Base-by-base conservation (phyloP, 1,140 invertebrate genomes). In the Drosophila guanche region DNA sequence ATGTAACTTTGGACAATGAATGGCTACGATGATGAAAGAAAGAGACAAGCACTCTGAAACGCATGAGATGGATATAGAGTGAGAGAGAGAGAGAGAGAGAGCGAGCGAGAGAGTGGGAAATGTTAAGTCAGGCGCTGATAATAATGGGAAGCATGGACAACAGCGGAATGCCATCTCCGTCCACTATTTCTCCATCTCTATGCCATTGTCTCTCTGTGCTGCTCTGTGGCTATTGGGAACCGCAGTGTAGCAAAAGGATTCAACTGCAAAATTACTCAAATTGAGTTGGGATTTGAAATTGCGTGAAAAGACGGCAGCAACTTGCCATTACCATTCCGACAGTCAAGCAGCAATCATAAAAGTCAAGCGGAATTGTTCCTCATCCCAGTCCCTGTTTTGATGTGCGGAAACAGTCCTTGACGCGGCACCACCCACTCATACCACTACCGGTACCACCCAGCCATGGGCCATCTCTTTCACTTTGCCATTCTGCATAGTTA, bases 251-350 rank as follows among this genome's bases (percentile, higher is more conserved):
- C 74, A 71, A 86, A 86, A 86, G 81, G 81, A 86, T 86, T 86
- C 81, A 43, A 62, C 60, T 81, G 74, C 74, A 81, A 88, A 86
- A 86, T 86, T 86, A 88, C 81, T 88, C 81, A 86, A 86, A 86
- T 86, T 88, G 81, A 86, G 81, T 86, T 86, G 81, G 81, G 81
- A 86, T 86, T 86, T 88, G 74, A 88, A 88, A 88, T 88, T 88
- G 81, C 79, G 81, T 81, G 77, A 86, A 86, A 81, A 88, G 70
- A 78, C 73, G 79, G 59, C 67, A 65, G 59, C 57, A 72, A 77
- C 57, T 69, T 74, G 60, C 71, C 57, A 65, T 56, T 75, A 75
- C 71, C 71, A 75, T 75, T 59, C 40, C 53, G 53, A 25, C 55
- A 70, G 67, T 58, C 60, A 73, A 68, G 72, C 62, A 58, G 81